Conservation (phyloP, 2,888 invertebrate genomes). For the Plebejus argus region DNA sequence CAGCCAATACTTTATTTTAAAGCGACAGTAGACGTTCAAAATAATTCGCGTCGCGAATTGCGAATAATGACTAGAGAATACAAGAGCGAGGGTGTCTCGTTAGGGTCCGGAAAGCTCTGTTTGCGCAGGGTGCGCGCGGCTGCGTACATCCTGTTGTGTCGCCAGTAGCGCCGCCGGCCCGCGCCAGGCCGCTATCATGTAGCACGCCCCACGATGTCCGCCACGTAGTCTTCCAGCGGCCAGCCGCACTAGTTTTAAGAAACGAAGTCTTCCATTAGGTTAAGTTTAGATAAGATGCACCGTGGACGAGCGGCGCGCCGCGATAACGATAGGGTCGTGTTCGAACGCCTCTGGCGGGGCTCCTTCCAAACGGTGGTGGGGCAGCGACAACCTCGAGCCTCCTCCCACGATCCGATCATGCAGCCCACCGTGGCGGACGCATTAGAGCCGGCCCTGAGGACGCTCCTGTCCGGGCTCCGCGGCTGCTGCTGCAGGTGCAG, state of each 20-base stretch:
- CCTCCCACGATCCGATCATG: slow-evolving; percentile 60
- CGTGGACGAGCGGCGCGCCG: slow-evolving; percentile 73
- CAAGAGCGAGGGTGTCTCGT: slow-evolving; percentile 34
- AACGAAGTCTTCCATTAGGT: slow-evolving; percentile 80
- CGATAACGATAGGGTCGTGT: slow-evolving; percentile 83
- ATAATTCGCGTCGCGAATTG: not conserved
- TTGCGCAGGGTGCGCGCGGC: slow-evolving; percentile 75
- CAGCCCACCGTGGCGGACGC: slow-evolving; percentile 63
- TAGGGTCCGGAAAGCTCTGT: slow-evolving; percentile 50
- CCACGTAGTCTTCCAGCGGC: slow-evolving; percentile 70
- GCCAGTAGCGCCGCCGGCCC: slow-evolving; percentile 76
- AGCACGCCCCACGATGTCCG: slow-evolving; percentile 63
- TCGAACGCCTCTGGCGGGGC: slow-evolving; percentile 87
- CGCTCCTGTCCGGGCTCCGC: slow-evolving; percentile 65
- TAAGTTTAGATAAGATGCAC: slow-evolving; percentile 63
- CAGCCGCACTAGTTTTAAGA: slow-evolving; percentile 65
- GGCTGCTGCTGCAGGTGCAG: slow-evolving; percentile 73
- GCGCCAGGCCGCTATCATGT: slow-evolving; percentile 72
- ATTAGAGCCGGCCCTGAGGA: slow-evolving; percentile 70
- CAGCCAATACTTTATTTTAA: not conserved
- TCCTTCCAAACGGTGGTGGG: slow-evolving; percentile 78
- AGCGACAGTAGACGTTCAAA: not conserved
- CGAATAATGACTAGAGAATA: not conserved
- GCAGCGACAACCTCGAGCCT: slow-evolving; percentile 64
- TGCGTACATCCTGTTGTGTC: slow-evolving; percentile 52